Percentiles rank a stretch among this genome's conserved stretches.
phyloP scores from a whole-genome alignment of 2,888 invertebrate species.

The Stenurella melanura region DNA sequence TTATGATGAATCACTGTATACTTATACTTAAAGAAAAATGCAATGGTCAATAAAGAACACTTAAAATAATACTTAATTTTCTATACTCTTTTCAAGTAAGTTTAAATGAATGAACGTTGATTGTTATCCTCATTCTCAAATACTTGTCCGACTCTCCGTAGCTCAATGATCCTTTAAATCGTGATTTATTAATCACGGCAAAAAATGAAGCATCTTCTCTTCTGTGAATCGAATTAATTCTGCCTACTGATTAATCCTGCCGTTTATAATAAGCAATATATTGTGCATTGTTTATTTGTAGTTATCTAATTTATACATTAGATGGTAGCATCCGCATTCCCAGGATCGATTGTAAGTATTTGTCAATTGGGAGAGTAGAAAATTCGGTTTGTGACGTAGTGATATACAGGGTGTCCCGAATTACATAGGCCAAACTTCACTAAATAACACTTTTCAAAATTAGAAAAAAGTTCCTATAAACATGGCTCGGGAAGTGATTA shows the following conservation, averaged over 20 bases:
- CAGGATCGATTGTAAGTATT: neutral
- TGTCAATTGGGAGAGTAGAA: too few species aligned
- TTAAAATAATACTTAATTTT: neutral
- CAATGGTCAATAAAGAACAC: too few species aligned
- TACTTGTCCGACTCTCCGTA: neutral
- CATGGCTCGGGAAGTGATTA: too few species aligned
- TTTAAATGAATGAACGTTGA: neutral
- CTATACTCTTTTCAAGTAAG: neutral
- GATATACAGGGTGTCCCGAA: too few species aligned
- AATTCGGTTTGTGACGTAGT: too few species aligned
- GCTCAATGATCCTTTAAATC: neutral
- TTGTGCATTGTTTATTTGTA: neutral
- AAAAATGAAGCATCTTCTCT: neutral
- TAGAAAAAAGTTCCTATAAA: too few species aligned
- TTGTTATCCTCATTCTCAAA: neutral
- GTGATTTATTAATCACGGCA: neutral
- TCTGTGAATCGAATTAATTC: neutral
- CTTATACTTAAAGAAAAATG: too few species aligned
- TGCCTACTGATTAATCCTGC: constrained; percentile 7
- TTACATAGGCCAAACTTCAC: too few species aligned
- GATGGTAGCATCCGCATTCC: neutral
- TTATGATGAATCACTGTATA: too few species aligned
- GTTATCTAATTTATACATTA: neutral
- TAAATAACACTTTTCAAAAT: too few species aligned
- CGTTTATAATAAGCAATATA: neutral